Base-by-base conservation (phyloP, 2,888 invertebrate species). In the Creontiades dilutus region DNA sequence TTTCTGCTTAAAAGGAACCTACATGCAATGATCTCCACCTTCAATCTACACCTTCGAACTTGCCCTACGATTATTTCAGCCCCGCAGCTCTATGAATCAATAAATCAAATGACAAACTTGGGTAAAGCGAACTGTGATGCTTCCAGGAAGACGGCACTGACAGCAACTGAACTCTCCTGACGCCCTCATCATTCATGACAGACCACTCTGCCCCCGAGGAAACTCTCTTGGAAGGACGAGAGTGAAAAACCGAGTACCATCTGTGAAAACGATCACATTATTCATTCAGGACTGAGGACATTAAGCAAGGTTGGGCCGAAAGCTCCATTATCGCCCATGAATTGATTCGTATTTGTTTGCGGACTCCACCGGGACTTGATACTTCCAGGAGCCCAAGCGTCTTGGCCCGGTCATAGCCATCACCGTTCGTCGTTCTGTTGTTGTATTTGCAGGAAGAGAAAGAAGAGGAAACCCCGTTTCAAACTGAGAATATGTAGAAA, bases 201-300 rank as follows among this genome's bases (percentile, higher is more conserved):
- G n/a, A 61, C n/a, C 61, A 16, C 16, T 19, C 19, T 9, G 9
- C n/a, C 61, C 19, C 2, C 9, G 19, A 19, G 61, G 61, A 61
- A 19, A 19, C 19, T 61, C n/a, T 61, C 19, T 9, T 9, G 19
- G n/a, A 19, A n/a, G 61, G n/a, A 46, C 16, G 57, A 57, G 55
- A 84, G 84, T 84, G 84, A 84, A 84, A 84, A 84, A 84, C 84
- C 84, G 84, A 27, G 84, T 84, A 27, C 84, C 84, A 28, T 84
- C 55, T 52, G 84, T 84, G 84, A 55, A 84, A 84, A 84, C 55
- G 84, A 84, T 84, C 84, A 52, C 84, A 84, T 84, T 84, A 84
- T 84, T 84, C 84, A 84, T 84, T 84, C 84, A 84, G 84, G 84
- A 84, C 84, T 84, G 52, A 84, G 57, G 84, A 84, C 84, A 84